Conservation (phyloP, 2,888 invertebrate species). For the Crematogaster levior region DNA sequence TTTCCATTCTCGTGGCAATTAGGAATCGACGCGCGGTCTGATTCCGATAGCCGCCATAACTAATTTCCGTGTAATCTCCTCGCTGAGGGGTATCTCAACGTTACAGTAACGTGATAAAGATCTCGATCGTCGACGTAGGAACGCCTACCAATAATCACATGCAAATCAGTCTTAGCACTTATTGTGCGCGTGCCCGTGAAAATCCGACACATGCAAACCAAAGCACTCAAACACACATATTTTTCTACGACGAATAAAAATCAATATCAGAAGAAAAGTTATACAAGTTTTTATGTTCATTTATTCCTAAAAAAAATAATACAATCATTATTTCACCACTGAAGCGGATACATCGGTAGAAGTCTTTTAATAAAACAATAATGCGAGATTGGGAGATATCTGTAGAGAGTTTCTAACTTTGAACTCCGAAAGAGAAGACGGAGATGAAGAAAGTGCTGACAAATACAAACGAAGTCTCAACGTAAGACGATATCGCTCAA, state of each 20-base stretch:
- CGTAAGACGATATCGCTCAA: constrained; percentile 55
- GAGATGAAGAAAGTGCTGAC: constrained; percentile 39
- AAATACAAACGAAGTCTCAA: constrained; percentile 21
- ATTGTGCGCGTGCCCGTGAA: constrained; percentile 68
- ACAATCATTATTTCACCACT: background rate
- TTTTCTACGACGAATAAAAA: background rate
- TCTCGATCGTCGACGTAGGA: constrained; percentile 71
- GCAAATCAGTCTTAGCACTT: constrained; percentile 72
- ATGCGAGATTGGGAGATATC: constrained; percentile 18
- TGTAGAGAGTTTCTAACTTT: constrained; percentile 46
- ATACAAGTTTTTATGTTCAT: no score
- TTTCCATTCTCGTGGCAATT: constrained; percentile 18
- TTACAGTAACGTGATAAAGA: constrained; percentile 72
- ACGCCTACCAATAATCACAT: constrained; percentile 78
- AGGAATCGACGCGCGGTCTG: constrained; percentile 42
- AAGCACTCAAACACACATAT: background rate
- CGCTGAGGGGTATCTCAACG: constrained; percentile 41
- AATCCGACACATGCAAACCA: constrained; percentile 52
- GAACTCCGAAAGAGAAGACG: constrained; percentile 26
- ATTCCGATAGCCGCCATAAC: constrained; percentile 37
- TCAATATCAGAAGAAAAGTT: background rate
- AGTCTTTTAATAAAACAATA: background rate
- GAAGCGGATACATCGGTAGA: background rate
- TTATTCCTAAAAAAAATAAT: background rate
- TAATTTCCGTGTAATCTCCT: constrained; percentile 67